A percentile compares a stretch with the other conserved stretches of the same genome.
phyloP scores from a whole-genome alignment of 2,113 vertebrate genomes.

The Apaloderma vittatum region DNA sequence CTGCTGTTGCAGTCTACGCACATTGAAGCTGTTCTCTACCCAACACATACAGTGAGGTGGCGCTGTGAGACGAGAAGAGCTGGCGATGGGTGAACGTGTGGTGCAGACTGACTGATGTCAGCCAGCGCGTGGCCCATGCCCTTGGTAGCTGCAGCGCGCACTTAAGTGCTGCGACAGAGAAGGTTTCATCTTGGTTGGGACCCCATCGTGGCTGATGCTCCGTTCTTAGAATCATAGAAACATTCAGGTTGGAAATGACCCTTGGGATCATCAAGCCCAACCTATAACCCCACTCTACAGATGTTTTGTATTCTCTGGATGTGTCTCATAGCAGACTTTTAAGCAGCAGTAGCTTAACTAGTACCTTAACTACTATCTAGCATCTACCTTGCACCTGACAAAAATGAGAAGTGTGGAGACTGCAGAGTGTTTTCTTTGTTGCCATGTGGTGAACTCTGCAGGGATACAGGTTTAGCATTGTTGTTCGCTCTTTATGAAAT shows the following conservation, averaged over 20 bases:
- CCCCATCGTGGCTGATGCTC: background rate
- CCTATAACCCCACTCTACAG: no score
- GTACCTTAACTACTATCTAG: no score
- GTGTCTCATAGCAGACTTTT: accelerated
- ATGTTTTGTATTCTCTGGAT: background rate
- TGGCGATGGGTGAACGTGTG: accelerated
- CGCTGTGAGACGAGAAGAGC: accelerated
- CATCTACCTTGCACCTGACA: background rate
- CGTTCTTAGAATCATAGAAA: background rate
- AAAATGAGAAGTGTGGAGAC: background rate
- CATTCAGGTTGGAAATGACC: no score
- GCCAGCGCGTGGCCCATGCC: background rate
- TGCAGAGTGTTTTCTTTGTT: background rate
- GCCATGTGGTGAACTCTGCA: background rate
- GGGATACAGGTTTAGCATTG: accelerated
- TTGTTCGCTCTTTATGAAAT: background rate
- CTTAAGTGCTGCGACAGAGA: background rate
- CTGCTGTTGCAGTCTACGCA: background rate
- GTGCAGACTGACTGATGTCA: background rate
- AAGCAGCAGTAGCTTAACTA: background rate
- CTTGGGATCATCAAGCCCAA: no score
- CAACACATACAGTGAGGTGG: background rate
- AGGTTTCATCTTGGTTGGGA: background rate
- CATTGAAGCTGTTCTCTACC: background rate
- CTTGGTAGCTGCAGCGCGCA: background rate